A percentile compares a stretch with the other conserved stretches of the same genome.
Conservation (phyloP, 2,113 vertebrate species). For the Rhinichthys klamathensis region DNA sequence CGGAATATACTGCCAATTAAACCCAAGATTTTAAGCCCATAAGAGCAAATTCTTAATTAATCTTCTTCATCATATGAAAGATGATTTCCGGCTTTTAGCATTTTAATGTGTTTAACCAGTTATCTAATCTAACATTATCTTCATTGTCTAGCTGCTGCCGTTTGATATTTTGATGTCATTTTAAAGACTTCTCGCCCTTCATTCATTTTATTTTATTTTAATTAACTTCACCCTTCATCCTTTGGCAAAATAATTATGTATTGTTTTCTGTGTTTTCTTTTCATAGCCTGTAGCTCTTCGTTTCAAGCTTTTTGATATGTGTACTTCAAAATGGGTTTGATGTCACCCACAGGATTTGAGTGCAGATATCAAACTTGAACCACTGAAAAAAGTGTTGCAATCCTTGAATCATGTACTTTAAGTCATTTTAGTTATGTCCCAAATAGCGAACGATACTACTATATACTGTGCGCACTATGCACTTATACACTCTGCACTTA, state of each 20-base stretch:
- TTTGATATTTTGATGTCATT: background rate
- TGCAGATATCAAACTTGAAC: background rate
- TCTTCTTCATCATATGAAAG: background rate
- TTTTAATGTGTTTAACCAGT: background rate
- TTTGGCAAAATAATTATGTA: background rate
- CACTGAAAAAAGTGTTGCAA: background rate
- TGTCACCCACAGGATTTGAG: conserved; percentile 11
- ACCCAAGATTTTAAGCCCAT: background rate
- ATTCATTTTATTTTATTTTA: background rate
- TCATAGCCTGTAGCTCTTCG: background rate
- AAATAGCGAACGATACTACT: no score
- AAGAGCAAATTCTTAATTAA: background rate
- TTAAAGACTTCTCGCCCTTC: background rate
- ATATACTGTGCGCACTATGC: no score
- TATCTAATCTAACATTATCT: background rate
- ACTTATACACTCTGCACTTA: no score
- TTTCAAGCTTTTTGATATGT: conserved; percentile 6
- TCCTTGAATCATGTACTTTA: background rate
- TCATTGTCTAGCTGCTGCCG: background rate
- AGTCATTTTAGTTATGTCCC: background rate
- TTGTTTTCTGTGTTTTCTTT: background rate
- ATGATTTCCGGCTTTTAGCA: background rate
- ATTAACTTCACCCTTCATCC: background rate
- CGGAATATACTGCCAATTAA: background rate
- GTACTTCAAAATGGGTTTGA: conserved; percentile 15